Conservation (phyloP, 1,140 invertebrate genomes). For the Drosophila pandora region DNA sequence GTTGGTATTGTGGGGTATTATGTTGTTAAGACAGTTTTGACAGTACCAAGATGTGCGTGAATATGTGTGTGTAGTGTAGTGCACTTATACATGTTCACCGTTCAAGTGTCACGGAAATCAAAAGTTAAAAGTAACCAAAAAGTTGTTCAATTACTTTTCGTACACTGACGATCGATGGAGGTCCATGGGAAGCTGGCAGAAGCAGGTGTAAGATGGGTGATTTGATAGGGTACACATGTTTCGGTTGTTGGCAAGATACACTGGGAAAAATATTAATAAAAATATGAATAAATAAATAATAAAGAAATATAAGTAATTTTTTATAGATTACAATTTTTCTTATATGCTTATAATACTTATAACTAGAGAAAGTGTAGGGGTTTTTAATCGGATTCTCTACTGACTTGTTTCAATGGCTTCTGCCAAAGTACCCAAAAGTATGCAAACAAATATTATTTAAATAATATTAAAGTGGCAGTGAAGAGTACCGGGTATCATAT, state of each 20-base stretch:
- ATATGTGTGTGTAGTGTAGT: neutral
- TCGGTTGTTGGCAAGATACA: neutral
- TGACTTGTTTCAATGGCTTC: too few species aligned
- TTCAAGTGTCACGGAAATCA: slow-evolving; percentile 69
- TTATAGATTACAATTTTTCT: too few species aligned
- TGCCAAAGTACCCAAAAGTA: too few species aligned
- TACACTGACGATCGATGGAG: neutral
- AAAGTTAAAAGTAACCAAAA: slow-evolving; percentile 52
- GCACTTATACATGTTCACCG: slow-evolving; percentile 15
- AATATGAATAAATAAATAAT: too few species aligned
- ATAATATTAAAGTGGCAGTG: too few species aligned
- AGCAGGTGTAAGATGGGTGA: slow-evolving; percentile 27
- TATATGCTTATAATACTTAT: too few species aligned
- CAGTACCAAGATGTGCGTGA: slow-evolving; percentile 29
- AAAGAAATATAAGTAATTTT: too few species aligned
- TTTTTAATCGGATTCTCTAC: too few species aligned
- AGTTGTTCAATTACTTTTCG: slow-evolving; percentile 51
- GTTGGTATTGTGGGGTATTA: slow-evolving; percentile 61
- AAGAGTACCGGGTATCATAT: too few species aligned
- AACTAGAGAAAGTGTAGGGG: too few species aligned
- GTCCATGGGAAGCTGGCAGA: slow-evolving; percentile 20
- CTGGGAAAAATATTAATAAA: neutral
- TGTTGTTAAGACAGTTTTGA: slow-evolving; percentile 71
- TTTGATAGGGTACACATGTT: slow-evolving; percentile 1
- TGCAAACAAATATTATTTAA: too few species aligned